phyloP scores from a whole-genome alignment of 2,113 vertebrate species.

The Chionis minor region DNA sequence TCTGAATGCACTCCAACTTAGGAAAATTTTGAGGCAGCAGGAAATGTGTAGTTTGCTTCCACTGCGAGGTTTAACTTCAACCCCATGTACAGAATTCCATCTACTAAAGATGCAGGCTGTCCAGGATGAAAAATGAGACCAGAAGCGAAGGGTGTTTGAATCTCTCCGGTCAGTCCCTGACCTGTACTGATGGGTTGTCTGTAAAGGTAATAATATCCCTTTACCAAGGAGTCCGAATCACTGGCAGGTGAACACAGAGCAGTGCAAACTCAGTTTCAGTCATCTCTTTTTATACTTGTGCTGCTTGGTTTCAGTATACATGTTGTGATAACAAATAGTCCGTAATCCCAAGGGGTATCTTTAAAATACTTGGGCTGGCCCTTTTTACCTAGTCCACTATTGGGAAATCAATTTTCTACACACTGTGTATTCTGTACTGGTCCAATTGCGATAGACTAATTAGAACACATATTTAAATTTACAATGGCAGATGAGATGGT shows the following conservation, averaged over 20 bases:
- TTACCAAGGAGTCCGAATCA: neutral
- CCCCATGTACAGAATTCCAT: neutral
- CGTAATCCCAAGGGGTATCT: neutral
- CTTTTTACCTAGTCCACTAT: neutral
- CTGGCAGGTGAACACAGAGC: neutral
- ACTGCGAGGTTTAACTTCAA: neutral
- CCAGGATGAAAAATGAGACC: neutral
- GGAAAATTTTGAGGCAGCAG: neutral
- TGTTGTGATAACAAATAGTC: neutral
- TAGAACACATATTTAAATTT: neutral
- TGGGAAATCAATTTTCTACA: neutral
- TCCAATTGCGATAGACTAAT: neutral
- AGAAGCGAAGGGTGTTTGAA: neutral
- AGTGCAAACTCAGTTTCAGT: neutral
- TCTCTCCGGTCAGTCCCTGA: neutral
- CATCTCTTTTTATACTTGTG: neutral
- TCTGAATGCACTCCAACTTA: neutral
- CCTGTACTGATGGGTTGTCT: neutral
- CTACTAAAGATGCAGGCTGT: neutral
- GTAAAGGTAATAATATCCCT: neutral
- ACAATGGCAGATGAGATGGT: neutral
- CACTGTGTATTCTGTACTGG: neutral
- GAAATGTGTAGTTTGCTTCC: neutral
- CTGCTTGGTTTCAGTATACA: neutral
- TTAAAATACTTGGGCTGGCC: neutral